These are phyloP conservation scores for Anthonomus grandis DNA, from an alignment of 1,140 invertebrate genomes.

Conservation along the genomic window DNA sequence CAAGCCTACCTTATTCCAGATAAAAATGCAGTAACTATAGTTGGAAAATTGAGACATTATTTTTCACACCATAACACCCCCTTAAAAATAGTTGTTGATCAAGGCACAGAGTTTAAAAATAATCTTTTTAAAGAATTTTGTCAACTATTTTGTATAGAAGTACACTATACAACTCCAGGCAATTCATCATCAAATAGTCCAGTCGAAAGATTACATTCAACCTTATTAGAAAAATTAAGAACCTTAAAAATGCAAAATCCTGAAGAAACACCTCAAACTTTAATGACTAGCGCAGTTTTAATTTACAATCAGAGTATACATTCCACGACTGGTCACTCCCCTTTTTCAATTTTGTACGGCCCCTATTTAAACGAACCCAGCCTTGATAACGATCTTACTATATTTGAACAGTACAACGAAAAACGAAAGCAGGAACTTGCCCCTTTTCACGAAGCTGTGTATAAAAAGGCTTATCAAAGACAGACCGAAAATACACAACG, in stretches of 20 bases:
- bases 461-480: too few relatives aligned
- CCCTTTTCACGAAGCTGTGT: too few relatives aligned
- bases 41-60: constrained; percentile 9
- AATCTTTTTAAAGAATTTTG: constrained; percentile 32
- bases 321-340: constrained; percentile 21
- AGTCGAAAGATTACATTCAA: constrained; percentile 35
- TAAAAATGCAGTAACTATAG: constrained; percentile 9
- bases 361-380: too few relatives aligned
- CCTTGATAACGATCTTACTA: too few relatives aligned
- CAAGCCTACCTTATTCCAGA: constrained; percentile 12
- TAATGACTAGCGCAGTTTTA: constrained; percentile 28
- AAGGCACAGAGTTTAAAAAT: constrained; percentile 34
- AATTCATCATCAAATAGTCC: constrained; percentile 28
- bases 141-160: constrained; percentile 27
- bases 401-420: too few relatives aligned
- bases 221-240: constrained; percentile 27
- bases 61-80: constrained; percentile 17
- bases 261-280: constrained; percentile 4
- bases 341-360: constrained; percentile 33
- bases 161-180: constrained; percentile 25
- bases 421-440: too few relatives aligned
- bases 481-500: too few relatives aligned
- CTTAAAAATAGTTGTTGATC: constrained; percentile 24
- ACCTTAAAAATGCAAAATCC: constrained; percentile 19
- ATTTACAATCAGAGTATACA: constrained; percentile 34